Conservation (phyloP, 2,888 invertebrate genomes). For the Argyresthia albistria region DNA sequence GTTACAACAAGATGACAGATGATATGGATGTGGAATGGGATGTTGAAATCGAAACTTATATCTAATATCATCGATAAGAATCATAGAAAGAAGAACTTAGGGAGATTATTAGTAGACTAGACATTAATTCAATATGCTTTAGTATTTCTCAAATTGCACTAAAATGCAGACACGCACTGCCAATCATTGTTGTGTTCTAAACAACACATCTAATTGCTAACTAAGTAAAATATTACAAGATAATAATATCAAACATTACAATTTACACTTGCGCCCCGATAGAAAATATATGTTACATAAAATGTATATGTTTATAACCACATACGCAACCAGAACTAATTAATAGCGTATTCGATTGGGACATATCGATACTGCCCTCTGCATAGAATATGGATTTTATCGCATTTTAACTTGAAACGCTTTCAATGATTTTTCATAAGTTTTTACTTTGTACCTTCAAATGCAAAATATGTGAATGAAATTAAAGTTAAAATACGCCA, state of each 20-base stretch:
- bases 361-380: background rate
- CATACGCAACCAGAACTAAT: slow-evolving; percentile 67
- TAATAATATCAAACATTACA: slow-evolving; percentile 31
- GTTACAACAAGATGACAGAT: background rate
- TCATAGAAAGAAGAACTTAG: slow-evolving; percentile 13
- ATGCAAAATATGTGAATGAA: no score
- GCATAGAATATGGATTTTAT: no score
- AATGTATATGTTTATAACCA: slow-evolving; percentile 59
- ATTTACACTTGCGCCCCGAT: slow-evolving; percentile 54
- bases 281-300: slow-evolving; percentile 58
- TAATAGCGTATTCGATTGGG: slow-evolving; percentile 27
- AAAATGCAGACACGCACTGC: slow-evolving; percentile 74
- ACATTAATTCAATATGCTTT: slow-evolving; percentile 67
- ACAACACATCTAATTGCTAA: slow-evolving; percentile 38
- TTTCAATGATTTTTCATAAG: no score
- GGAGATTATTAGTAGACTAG: slow-evolving; percentile 8
- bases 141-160: slow-evolving; percentile 62
- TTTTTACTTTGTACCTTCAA: no score
- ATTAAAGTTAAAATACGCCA: no score
- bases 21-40: slow-evolving; percentile 2
- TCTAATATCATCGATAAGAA: slow-evolving; percentile 14
- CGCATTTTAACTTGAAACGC: no score
- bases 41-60: slow-evolving; percentile 7
- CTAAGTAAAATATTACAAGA: slow-evolving; percentile 31
- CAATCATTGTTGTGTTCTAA: slow-evolving; percentile 40